A percentile compares a stretch with the other conserved stretches of the same genome.
Evolutionary conservation across 2,888 invertebrate species (phyloP).

Genomic region (Agonopterix alstromeriana): DNA sequence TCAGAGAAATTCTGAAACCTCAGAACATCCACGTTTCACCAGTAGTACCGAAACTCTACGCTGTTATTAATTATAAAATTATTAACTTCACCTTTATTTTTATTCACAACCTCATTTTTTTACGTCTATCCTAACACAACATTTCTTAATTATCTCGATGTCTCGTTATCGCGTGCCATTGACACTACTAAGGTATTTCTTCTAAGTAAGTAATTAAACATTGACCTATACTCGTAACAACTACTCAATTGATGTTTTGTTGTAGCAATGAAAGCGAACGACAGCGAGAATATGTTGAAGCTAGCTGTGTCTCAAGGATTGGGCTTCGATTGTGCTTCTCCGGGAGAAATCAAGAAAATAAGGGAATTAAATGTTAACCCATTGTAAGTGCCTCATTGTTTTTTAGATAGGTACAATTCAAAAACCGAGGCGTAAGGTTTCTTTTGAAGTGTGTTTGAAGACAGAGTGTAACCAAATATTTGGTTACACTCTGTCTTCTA

Average conservation of each 20-base stretch:
- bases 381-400: conserved; percentile 15
- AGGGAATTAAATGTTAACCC: conserved; percentile 22
- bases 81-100: neutral
- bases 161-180: neutral
- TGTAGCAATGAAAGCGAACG: conserved; percentile 39
- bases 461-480: too few relatives aligned
- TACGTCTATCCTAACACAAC: neutral
- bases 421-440: too few relatives aligned
- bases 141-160: neutral
- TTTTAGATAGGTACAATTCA: too few relatives aligned
- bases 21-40: too few relatives aligned
- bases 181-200: too few relatives aligned
- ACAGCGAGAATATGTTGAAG: conserved; percentile 28
- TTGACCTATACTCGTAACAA: neutral
- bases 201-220: neutral
- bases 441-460: too few relatives aligned
- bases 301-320: conserved; percentile 23
- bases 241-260: conserved; percentile 5
- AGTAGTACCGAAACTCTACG: too few relatives aligned
- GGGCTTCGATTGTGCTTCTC: conserved; percentile 36
- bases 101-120: neutral
- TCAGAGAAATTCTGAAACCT: too few relatives aligned
- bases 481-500: too few relatives aligned
- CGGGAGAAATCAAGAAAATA: conserved; percentile 32
- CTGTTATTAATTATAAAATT: neutral